phyloP scores from a whole-genome alignment of 2,113 vertebrate species.

The Halichoerus grypus region DNA sequence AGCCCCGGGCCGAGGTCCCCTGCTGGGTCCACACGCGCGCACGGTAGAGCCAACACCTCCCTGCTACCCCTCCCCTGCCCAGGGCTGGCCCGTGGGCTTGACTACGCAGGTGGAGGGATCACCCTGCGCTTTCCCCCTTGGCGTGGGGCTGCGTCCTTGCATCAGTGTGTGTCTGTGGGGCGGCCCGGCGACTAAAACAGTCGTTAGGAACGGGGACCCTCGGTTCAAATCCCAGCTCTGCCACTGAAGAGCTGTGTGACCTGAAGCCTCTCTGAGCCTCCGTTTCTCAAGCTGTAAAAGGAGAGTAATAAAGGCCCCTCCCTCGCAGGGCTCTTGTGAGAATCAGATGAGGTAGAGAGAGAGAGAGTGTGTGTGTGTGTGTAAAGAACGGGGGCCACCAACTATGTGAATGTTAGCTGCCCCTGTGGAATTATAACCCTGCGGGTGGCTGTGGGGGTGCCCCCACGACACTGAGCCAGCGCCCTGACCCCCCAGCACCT shows the following conservation, averaged over 20 bases:
- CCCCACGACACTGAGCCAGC: not conserved
- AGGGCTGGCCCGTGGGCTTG: not conserved
- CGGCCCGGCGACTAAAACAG: not conserved
- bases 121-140: fast-evolving
- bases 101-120: not conserved
- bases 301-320: fast-evolving
- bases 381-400: not conserved
- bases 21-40: fast-evolving
- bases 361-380: no score
- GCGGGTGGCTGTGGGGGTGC: no score
- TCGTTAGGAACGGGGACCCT: no score
- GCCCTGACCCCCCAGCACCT: not conserved
- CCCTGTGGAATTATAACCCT: not conserved
- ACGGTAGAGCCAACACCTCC: not conserved
- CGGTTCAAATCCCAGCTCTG: not conserved
- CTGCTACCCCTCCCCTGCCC: not conserved
- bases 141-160: not conserved
- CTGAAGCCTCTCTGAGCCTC: not conserved
- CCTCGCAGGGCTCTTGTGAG: not conserved
- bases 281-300: not conserved
- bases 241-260: not conserved
- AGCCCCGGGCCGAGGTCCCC: fast-evolving
- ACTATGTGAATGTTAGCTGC: not conserved
- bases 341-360: not conserved
- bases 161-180: not conserved